phyloP scores from a whole-genome alignment of 2,888 invertebrate species.

The Eristalis pertinax region DNA sequence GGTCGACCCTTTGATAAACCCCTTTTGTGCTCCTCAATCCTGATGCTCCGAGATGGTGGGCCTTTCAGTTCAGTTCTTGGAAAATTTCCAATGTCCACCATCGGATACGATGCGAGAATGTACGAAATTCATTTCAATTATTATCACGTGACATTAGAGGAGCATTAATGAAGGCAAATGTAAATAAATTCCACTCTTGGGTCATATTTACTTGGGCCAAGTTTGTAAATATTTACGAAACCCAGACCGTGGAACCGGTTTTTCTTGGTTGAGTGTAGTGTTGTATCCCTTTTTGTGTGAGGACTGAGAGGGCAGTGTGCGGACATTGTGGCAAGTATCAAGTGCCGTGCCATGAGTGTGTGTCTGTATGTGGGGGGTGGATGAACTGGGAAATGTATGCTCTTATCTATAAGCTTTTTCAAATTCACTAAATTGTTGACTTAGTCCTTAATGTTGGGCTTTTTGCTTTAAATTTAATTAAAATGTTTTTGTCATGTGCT shows the following conservation, averaged over 20 bases:
- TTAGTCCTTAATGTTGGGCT: conserved; percentile 27
- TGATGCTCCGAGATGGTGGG: conserved; percentile 4
- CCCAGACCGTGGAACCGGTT: conserved; percentile 63
- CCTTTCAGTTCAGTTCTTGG: conserved; percentile 41
- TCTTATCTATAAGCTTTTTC: conserved; percentile 59
- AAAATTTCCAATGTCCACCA: conserved; percentile 60
- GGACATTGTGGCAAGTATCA: conserved; percentile 24
- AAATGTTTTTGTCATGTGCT: conserved; percentile 7
- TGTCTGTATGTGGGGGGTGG: conserved; percentile 28
- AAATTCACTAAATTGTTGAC: conserved; percentile 57
- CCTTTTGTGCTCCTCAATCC: conserved; percentile 54
- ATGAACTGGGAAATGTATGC: conserved; percentile 25
- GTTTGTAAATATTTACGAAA: conserved; percentile 75
- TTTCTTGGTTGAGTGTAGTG: conserved; percentile 50
- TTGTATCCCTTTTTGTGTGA: conserved; percentile 26
- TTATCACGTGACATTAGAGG: conserved; percentile 74
- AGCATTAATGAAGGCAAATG: conserved; percentile 76
- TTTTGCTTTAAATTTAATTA: conserved; percentile 59
- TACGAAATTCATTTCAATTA: conserved; percentile 74
- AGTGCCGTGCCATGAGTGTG: conserved; percentile 27
- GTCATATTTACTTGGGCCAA: conserved; percentile 76
- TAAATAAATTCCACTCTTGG: conserved; percentile 76
- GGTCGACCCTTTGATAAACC: conserved; percentile 45
- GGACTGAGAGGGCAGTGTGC: not conserved
- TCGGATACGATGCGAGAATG: conserved; percentile 43